Evolutionary conservation across 2,888 invertebrate species (phyloP), one percentile per base, ranked within the genome.

Genomic region (Micoletzkya japonica): DNA sequence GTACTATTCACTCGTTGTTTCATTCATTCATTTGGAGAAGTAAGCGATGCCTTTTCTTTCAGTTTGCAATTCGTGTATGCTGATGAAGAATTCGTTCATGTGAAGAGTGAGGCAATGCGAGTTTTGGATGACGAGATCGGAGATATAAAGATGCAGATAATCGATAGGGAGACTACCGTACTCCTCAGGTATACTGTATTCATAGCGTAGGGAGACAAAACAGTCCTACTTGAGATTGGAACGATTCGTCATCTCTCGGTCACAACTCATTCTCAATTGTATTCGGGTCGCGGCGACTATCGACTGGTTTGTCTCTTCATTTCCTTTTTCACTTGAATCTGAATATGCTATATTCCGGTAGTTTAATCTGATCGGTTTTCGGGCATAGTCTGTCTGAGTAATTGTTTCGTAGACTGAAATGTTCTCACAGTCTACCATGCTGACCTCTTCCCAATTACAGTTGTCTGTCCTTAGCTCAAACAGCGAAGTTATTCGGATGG

Each of bases 51-150:
- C 24, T 10, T 28, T 17, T 28, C 17, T 39, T 67, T 2, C 39
- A 68, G 68, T 49, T 30, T 68, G 1, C 39, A 57, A 34, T 58
- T 57, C 32, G 17, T 68, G 20, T 68, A 68, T 49, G 68, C 52
- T 37, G 68, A 68, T 32, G 68, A 58, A 7, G 32, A 68, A 20
- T 34, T 4, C 14, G 26, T 68, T 20, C 68, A 68, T 49, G 68
- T 58, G 57, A 68, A 68, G 86, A 91, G 90, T 85, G 88, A 89
- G 61, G 89, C 89, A 24, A 86, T 77, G 85, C 90, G 81, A 85
- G 92, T 92, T 85, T 85, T 94, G 79, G 93, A 94, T 86, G 87
- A 89, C 72, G 88, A 90, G 77, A 88, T 93, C 73, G 93, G 93
- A 44, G 92, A 93, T 86, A 90, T 91, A 57, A 90, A 91, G 82